A percentile compares a stretch with the other conserved stretches of the same genome.
These are phyloP conservation scores for Pemphigus obesinymphae DNA, from an alignment of 1,140 invertebrate species.

Conservation along the genomic window DNA sequence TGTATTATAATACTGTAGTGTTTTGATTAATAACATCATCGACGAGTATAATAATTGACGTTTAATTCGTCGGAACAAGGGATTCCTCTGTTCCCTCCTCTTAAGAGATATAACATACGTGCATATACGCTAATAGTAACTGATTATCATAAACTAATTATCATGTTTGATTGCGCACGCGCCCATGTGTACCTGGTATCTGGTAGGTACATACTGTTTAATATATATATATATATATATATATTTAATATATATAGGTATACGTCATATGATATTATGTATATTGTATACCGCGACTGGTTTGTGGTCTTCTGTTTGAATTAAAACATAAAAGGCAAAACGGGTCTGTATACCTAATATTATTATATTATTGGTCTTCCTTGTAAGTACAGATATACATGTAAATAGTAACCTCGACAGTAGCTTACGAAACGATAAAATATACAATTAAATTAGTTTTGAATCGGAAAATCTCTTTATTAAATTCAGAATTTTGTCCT, in stretches of 20 bases:
- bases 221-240: no score
- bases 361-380: no score
- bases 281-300: neutral
- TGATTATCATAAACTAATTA: constrained; percentile 36
- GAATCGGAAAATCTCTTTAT: no score
- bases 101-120: neutral
- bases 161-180: constrained; percentile 14
- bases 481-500: no score
- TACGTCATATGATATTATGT: no score
- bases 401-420: no score
- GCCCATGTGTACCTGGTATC: no score
- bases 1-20: neutral
- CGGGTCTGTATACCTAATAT: neutral
- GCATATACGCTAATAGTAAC: neutral
- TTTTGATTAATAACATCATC: neutral
- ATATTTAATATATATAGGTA: no score
- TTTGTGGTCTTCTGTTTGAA: neutral
- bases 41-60: neutral
- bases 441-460: no score
- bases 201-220: no score
- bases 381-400: no score
- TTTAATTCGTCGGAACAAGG: neutral
- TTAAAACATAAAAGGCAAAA: neutral
- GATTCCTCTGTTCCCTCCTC: neutral
- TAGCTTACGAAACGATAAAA: no score